Conservation (phyloP, 2,888 invertebrate genomes). For the Caenorhabditis panamensis region DNA sequence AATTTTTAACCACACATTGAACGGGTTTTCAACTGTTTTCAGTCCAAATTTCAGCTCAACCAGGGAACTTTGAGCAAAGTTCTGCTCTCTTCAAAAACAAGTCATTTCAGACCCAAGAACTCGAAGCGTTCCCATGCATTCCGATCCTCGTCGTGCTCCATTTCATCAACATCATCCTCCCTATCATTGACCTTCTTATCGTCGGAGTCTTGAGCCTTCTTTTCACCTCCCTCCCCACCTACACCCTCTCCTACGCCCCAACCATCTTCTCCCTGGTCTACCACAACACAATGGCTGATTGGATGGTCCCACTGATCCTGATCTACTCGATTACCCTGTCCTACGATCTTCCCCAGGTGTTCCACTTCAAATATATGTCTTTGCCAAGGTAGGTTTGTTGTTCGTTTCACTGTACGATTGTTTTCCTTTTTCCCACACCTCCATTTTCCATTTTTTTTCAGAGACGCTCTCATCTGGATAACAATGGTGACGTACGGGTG, state of each 20-base stretch:
- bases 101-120: constrained; percentile 38
- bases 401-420: background rate
- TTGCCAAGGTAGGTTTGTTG: constrained; percentile 23
- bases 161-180: constrained; percentile 28
- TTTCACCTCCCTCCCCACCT: background rate
- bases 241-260: constrained; percentile 20
- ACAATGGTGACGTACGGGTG: constrained; percentile 38
- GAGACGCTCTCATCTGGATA: constrained; percentile 40
- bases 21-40: too few species aligned
- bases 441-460: too few species aligned
- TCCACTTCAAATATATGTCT: constrained; percentile 21
- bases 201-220: constrained; percentile 20
- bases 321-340: constrained; percentile 36
- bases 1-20: too few species aligned
- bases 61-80: background rate
- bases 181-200: constrained; percentile 9
- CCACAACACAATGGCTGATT: constrained; percentile 45
- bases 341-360: constrained; percentile 23
- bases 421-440: too few species aligned
- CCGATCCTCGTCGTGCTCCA: constrained; percentile 34
- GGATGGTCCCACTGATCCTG: constrained; percentile 51
- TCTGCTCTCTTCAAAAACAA: background rate
- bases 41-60: too few species aligned
- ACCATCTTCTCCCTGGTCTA: constrained; percentile 36
- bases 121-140: constrained; percentile 37